Evolutionary conservation across 2,113 vertebrate genomes (phyloP).

Genomic region (Todiramphus chloris): DNA sequence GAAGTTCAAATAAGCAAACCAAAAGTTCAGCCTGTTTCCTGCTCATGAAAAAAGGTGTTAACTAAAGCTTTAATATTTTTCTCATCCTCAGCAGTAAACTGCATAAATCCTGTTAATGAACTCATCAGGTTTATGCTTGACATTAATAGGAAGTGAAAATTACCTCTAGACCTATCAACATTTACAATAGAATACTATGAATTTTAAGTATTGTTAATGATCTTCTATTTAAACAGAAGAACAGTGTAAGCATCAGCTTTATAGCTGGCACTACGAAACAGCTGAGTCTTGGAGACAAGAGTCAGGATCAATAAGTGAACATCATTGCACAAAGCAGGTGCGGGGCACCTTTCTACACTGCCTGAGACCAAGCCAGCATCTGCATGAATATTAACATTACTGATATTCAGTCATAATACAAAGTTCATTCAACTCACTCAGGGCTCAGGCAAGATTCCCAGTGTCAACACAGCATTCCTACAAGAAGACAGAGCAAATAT

Average conservation of each 20-base stretch:
- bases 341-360: neutral
- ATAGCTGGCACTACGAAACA: neutral
- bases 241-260: neutral
- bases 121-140: constrained; percentile 31
- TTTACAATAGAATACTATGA: neutral
- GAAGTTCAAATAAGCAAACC: constrained; percentile 27
- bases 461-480: neutral
- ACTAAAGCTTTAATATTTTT: constrained; percentile 25
- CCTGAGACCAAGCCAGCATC: neutral
- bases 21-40: constrained; percentile 12
- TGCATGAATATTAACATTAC: neutral
- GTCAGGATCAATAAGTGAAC: neutral
- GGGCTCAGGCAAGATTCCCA: neutral
- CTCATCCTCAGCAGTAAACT: constrained; percentile 24
- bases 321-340: neutral
- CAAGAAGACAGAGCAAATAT: neutral
- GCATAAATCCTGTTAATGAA: constrained; percentile 41
- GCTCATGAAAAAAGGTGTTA: neutral
- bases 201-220: constrained; percentile 39
- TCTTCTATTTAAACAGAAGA: neutral
- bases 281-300: neutral
- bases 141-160: constrained; percentile 50
- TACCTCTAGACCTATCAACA: constrained; percentile 23
- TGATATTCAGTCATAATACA: neutral
- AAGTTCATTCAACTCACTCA: neutral